Conservation (phyloP, 2,797 vertebrate species). For the Holocentrus rufus region DNA sequence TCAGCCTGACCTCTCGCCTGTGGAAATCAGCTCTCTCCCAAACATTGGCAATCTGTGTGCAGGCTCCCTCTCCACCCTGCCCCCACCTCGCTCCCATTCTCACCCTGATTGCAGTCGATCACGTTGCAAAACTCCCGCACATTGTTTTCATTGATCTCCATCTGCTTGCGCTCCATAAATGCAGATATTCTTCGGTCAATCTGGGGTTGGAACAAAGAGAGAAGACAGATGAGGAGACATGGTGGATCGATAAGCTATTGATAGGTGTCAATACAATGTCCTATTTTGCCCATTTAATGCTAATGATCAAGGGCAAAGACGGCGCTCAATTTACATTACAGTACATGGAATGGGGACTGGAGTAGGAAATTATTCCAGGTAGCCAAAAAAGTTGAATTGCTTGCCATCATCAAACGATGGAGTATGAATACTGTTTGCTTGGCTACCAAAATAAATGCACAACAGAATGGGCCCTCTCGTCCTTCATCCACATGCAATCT, state of each 20-base stretch:
- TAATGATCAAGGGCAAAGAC: constrained; percentile 60
- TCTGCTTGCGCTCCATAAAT: constrained; percentile 99
- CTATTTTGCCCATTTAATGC: constrained; percentile 57
- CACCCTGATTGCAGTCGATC: constrained; percentile 99
- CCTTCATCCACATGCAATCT: constrained; percentile 87
- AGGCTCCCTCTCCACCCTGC: constrained; percentile 68
- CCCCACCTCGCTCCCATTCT: constrained; percentile 75
- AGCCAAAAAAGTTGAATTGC: constrained; percentile 70
- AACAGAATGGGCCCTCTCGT: constrained; percentile 83
- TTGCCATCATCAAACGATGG: constrained; percentile 68
- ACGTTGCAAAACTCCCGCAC: constrained; percentile 99
- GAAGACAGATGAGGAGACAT: constrained; percentile 64
- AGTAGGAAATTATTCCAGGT: constrained; percentile 71
- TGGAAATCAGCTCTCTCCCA: constrained; percentile 86
- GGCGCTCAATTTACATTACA: constrained; percentile 53
- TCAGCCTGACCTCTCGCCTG: constrained; percentile 81
- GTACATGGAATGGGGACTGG: constrained; percentile 44
- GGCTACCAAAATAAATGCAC: constrained; percentile 83
- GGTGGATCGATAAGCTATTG: constrained; percentile 70
- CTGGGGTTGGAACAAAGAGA: constrained; percentile 78
- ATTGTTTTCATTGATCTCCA: constrained; percentile 99
- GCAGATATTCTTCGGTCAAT: constrained; percentile 99
- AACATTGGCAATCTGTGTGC: constrained; percentile 85
- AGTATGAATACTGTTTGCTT: constrained; percentile 81
- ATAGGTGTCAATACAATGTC: constrained; percentile 72